Evolutionary conservation across 2,797 vertebrate species (phyloP), one percentile per base, ranked within the genome.

Genomic region (Coregonus sp.): DNA sequence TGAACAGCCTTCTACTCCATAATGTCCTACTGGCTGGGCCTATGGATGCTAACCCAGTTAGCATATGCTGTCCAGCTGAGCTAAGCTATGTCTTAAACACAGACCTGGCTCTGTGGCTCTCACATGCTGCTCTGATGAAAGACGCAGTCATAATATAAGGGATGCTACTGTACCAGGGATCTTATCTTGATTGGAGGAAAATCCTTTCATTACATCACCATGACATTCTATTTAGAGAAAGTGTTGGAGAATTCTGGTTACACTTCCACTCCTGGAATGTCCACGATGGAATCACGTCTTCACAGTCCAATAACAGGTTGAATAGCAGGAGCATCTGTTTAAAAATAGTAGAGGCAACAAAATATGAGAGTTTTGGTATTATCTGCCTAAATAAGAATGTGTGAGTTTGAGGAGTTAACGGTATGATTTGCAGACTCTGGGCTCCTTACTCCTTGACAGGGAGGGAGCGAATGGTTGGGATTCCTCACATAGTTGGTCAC

Each of bases 401-500:
- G 25, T 79, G 86, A 72, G 67, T 71, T 25, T 88, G 79, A 87
- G 83, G 87, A 68, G 83, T 82, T 82, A 84, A 85, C 79, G 66
- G 65, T 14, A 16, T 31, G 86, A 87, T 92, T 90, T 84, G 76
- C 87, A 84, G 71, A 77, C 81, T 74, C 81, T 74, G 68, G 73
- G 76, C 86, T 67, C 90, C 77, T 75, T 78, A 76, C 80, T 88
- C 88, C 89, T 90, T 89, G 84, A 88, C 90, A 89, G 84, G 86
- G 87, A 84, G 56, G 68, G 86, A 71, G 85, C 75, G 79, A 84
- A 93, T 93, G 88, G 80, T 90, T 94, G 83, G 84, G 87, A 95
- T 95, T 95, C 94, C 92, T 73, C 87, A 83, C 93, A 94, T 94
- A 93, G 87, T 92, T 94, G 93, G 94, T 94, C 92, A 93, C 85